Conservation (phyloP, 2,797 vertebrate genomes). For the Halcyon smyrnensis region DNA sequence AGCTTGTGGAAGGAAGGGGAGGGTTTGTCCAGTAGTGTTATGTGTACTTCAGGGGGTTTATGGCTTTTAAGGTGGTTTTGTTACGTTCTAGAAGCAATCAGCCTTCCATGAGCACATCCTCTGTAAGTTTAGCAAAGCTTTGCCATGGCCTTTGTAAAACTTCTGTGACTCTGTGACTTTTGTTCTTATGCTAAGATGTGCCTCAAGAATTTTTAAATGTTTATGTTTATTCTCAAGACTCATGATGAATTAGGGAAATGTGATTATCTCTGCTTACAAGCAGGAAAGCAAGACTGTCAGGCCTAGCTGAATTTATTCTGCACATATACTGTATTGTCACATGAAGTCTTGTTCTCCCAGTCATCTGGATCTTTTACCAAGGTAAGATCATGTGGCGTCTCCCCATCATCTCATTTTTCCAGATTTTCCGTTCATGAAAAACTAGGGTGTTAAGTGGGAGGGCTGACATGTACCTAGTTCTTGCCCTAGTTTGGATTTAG, state of each 20-base stretch:
- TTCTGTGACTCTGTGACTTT: background rate
- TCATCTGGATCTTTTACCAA: background rate
- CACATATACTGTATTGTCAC: background rate
- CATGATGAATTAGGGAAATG: slow-evolving; percentile 10
- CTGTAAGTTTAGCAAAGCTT: background rate
- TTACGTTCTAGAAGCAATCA: background rate
- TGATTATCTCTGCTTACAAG: background rate
- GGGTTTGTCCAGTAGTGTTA: background rate
- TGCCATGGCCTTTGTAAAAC: background rate
- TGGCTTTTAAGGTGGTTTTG: background rate
- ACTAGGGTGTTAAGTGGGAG: slow-evolving; percentile 30
- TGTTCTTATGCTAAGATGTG: background rate
- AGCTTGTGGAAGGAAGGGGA: background rate
- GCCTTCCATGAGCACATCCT: background rate
- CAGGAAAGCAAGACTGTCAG: background rate
- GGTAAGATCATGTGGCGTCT: background rate
- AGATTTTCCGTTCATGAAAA: slow-evolving; percentile 31
- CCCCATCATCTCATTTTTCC: background rate
- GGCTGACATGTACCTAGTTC: background rate
- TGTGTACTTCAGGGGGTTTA: background rate
- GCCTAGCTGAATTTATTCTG: background rate
- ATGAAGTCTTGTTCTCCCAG: background rate
- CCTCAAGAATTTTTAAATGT: background rate
- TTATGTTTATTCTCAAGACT: background rate
- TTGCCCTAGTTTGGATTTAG: slow-evolving; percentile 21